Evolutionary conservation across 2,797 vertebrate species (phyloP).

Genomic region (Phalanger gymnotis): DNA sequence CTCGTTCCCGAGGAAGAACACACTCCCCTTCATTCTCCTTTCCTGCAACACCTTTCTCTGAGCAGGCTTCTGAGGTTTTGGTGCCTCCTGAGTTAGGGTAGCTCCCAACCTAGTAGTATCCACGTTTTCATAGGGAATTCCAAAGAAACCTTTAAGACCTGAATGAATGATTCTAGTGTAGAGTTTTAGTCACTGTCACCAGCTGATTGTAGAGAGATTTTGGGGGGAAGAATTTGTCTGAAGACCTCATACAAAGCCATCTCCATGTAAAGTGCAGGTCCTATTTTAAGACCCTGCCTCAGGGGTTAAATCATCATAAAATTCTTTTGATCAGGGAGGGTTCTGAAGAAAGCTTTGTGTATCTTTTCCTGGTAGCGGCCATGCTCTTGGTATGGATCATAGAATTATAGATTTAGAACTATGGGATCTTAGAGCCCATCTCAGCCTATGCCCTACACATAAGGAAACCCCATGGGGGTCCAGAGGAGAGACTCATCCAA

Average conservation of each 20-base stretch:
- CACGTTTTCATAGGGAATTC: background rate
- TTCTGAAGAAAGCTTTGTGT: background rate
- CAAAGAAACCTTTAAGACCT: background rate
- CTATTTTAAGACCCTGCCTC: background rate
- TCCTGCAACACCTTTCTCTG: background rate
- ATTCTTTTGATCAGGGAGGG: background rate
- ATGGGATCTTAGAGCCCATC: background rate
- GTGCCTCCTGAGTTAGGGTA: background rate
- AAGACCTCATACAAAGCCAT: background rate
- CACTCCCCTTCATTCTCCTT: background rate
- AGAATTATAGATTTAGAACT: background rate
- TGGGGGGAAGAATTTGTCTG: background rate
- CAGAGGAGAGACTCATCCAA: background rate
- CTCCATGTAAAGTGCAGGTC: background rate
- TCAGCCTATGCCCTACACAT: background rate
- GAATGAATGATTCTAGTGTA: background rate
- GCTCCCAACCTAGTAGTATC: background rate
- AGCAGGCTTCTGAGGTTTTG: background rate
- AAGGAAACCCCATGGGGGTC: background rate
- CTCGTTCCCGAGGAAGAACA: background rate
- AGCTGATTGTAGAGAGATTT: background rate
- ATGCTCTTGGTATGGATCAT: background rate
- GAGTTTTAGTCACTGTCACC: background rate
- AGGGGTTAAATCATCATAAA: background rate
- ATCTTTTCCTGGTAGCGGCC: background rate